A percentile compares a stretch with the other conserved stretches of the same genome.
Conservation (phyloP, 1,140 invertebrate genomes). For the Anastatus disparis region DNA sequence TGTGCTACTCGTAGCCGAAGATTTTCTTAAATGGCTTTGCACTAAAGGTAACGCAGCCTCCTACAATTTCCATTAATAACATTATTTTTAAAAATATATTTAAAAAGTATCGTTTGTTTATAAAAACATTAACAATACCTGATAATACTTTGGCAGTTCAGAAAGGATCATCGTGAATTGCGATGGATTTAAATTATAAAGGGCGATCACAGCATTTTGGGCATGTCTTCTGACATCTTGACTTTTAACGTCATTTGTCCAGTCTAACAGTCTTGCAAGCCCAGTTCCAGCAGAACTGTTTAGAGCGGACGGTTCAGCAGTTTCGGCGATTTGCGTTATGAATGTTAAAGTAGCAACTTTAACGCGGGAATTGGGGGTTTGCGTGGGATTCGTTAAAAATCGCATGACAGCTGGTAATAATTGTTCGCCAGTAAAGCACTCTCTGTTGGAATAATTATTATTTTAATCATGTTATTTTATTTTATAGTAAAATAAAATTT, state of each 20-base stretch:
- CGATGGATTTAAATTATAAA: conserved; percentile 91
- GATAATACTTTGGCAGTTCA: conserved; percentile 83
- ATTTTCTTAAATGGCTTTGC: conserved; percentile 81
- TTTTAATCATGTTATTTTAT: conserved; percentile 36
- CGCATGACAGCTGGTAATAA: conserved; percentile 74
- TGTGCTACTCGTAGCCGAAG: conserved; percentile 68
- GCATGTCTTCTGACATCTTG: conserved; percentile 83
- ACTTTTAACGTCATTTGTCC: conserved; percentile 77
- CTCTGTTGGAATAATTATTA: conserved; percentile 61
- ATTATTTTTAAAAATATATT: background rate
- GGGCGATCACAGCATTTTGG: conserved; percentile 81
- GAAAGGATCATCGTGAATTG: conserved; percentile 87
- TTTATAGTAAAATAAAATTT: conserved; percentile 31
- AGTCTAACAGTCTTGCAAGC: conserved; percentile 74
- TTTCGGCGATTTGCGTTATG: conserved; percentile 76
- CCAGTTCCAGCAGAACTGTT: conserved; percentile 71
- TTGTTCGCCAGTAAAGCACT: conserved; percentile 73
- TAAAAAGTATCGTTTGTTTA: background rate
- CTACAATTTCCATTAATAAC: conserved; percentile 59
- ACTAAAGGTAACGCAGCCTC: conserved; percentile 85
- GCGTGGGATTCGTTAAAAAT: conserved; percentile 88
- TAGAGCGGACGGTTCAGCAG: conserved; percentile 64
- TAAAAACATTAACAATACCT: conserved; percentile 57
- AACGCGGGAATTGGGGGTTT: conserved; percentile 89
- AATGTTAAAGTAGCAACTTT: conserved; percentile 81